Base-by-base conservation (phyloP, 2,888 invertebrate species). In the Achlya flavicornis region DNA sequence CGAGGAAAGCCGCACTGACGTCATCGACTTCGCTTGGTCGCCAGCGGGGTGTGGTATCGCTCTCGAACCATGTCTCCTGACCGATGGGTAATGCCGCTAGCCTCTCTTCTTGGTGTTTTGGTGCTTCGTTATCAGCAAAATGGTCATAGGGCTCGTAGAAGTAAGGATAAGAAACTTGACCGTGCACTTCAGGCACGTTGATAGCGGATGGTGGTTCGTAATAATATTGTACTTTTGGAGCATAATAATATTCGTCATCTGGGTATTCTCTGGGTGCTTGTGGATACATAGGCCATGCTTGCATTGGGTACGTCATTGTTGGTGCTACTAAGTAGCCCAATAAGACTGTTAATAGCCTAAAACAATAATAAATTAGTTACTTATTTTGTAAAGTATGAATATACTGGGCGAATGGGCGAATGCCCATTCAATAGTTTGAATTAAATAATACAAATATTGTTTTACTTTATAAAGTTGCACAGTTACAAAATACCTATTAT, bases 31-130 rank as follows among this genome's bases (percentile, higher is more conserved):
- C 90, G 76, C 85, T 91, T 63, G 88, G 78, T 64, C 87, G 89
- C 91, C 91, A 94, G 70, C 84, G 89, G 64, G 90, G 89, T 66
- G 86, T 80, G 63, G 87, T 79, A 68, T 95, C 95, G 70, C 93
- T 94, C 80, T 95, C 95, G 72, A 94, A 96, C 92, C 95, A 95
- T 16, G 95, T 95, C 81, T 96, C 96, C 77, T 96, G 95, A n/a
- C 95, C 95, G 35, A 95, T 95, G 0, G 95, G 95, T 46, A 95
- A 89, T 14, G 95, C 91, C 57, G 95, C 94, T 77, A 95, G 93
- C 62, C 95, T 88, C 78, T 95, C 95, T 70, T 95, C 95, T 78
- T 96, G 95, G 63, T 94, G 94, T 53, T 95, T 88, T 48, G 95
- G 94, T 69, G 94, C 95, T 68, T 95, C 96, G 70, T 95, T 94